Conservation (phyloP, 2,113 vertebrate species). For the Pitta sordida region DNA sequence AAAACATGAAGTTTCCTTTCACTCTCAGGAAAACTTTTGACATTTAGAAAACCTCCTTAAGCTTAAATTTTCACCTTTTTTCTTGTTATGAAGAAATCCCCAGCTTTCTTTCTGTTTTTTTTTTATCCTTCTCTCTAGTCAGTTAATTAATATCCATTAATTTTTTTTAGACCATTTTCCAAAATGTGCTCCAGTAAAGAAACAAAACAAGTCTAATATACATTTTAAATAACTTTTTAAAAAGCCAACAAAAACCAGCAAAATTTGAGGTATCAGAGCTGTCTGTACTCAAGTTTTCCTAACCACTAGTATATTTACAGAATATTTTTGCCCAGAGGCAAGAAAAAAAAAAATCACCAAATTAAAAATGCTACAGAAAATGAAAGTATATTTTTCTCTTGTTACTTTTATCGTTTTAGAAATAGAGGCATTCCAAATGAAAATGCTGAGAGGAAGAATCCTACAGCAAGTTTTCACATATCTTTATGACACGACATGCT, state of each 20-base stretch:
- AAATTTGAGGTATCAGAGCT: background rate
- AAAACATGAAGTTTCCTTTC: background rate
- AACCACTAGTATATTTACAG: background rate
- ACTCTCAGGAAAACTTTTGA: background rate
- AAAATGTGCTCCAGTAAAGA: background rate
- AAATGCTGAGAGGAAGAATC: background rate
- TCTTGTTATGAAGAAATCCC: background rate
- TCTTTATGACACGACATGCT: background rate
- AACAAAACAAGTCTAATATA: background rate
- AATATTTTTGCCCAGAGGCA: background rate
- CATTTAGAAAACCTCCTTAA: background rate
- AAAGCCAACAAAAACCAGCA: no score
- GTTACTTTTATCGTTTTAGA: background rate
- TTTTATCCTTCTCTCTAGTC: background rate
- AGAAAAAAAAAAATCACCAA: background rate
- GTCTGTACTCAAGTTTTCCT: background rate
- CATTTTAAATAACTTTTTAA: background rate
- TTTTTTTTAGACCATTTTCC: background rate
- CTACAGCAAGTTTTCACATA: background rate
- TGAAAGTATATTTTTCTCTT: background rate
- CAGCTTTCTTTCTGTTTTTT: background rate
- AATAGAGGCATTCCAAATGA: background rate
- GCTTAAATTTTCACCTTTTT: background rate
- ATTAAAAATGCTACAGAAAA: background rate
- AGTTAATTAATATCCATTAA: background rate